Base-by-base conservation (phyloP, 2,113 vertebrate species). In the Lota lota region DNA sequence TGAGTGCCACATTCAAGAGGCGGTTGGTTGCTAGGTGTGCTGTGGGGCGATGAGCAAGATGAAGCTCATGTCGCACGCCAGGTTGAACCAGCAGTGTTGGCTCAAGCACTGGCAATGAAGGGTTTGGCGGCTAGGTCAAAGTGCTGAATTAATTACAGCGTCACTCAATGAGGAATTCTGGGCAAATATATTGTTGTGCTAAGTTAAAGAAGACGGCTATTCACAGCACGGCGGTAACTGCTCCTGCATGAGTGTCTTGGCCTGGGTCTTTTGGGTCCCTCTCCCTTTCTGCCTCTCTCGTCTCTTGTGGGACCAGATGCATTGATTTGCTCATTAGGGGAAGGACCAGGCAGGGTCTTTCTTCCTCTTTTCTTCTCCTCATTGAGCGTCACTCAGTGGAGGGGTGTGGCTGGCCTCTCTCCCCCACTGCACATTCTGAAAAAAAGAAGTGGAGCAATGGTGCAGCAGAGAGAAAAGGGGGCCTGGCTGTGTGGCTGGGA, bases 301-400 rank as follows among this genome's bases (percentile, higher is more conserved):
- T 79, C 89, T 88, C 90, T 86, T 87, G 85, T 89, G 86, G 85
- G 87, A 88, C 85, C 85, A 85, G 88, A 88, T 90, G 85, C 90
- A 91, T 90, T 92, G 90, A 92, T 92, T 91, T 88, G 88, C 90
- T 91, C 91, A 91, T 92, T 92, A 91, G 80, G 83, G 79, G 74
- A 82, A 89, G 87, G 84, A 85, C 83, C 76, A 75, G 79, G 85
- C 80, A 67, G 80, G 81, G 80, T 79, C 82, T 84, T 86, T 83
- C 72, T 77, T 79, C 78, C 70, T 72, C 84, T 79, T 86, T 87
- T 85, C 87, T 84, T 87, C 82, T 80, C 67, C 78, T 83, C 85
- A 88, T 87, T 92, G 86, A 91, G 82, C 79, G 83, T 79, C 75
- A 85, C 86, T 91, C 83, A 87, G 84, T 70, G 3, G 59, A 87